A percentile compares a stretch with the other conserved stretches of the same genome.
These are phyloP conservation scores for Triops longicaudatus DNA, from an alignment of 1,140 invertebrate species.

Conservation along the genomic window DNA sequence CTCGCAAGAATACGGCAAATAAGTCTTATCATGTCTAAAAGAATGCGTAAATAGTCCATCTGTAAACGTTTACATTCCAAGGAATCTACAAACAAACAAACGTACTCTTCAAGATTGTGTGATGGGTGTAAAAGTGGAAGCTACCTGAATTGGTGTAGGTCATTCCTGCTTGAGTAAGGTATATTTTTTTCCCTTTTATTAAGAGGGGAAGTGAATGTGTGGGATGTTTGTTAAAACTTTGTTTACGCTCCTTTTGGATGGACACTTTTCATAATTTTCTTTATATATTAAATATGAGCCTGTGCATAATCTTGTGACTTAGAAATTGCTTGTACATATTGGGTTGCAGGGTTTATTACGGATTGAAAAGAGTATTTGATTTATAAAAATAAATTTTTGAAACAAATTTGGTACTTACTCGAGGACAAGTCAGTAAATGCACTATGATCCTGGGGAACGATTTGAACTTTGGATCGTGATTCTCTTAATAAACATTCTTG, in stretches of 20 bases:
- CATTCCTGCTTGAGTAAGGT: background rate
- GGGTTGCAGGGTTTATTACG: slow-evolving; percentile 6
- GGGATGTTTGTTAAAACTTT: background rate
- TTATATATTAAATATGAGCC: background rate
- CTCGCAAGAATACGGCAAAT: background rate
- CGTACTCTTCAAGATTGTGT: background rate
- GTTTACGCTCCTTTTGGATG: background rate
- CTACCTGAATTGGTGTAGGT: background rate
- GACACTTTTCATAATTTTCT: background rate
- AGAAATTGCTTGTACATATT: background rate
- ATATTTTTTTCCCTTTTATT: background rate
- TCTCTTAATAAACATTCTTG: too few species aligned
- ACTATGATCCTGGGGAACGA: too few species aligned
- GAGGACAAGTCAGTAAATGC: too few species aligned
- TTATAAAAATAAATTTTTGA: slow-evolving; percentile 10
- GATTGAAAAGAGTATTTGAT: background rate
- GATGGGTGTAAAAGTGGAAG: background rate
- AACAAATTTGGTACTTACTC: background rate
- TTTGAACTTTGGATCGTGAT: too few species aligned
- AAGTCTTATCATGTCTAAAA: background rate
- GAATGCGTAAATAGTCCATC: background rate
- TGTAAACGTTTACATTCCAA: slow-evolving; percentile 4
- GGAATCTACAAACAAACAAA: background rate
- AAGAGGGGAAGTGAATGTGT: background rate
- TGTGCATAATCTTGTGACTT: slow-evolving; percentile 12